Conservation (phyloP, 2,888 invertebrate species). For the Panzeria rudis region DNA sequence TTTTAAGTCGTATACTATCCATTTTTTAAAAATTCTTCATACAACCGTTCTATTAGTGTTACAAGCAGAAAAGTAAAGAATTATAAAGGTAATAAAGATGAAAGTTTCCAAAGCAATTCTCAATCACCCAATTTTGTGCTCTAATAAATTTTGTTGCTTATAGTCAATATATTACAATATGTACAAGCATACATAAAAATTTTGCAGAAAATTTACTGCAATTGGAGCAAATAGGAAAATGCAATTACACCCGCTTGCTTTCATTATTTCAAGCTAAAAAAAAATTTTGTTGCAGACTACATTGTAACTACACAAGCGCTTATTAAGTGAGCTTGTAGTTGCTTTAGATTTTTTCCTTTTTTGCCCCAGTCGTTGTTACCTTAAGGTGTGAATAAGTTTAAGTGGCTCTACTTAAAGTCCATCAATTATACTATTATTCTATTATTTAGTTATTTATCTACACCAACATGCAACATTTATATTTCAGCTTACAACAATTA, state of each 20-base stretch:
- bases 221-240: slow-evolving; percentile 51
- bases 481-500: slow-evolving; percentile 46
- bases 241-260: slow-evolving; percentile 65
- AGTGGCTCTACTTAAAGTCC: slow-evolving; percentile 72
- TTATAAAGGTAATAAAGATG: slow-evolving; percentile 56
- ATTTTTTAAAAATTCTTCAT: neutral
- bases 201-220: slow-evolving; percentile 59
- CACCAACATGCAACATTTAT: slow-evolving; percentile 58
- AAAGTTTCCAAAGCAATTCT: slow-evolving; percentile 66
- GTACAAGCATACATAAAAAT: slow-evolving; percentile 29
- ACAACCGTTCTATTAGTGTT: slow-evolving; percentile 6
- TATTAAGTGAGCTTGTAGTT: slow-evolving; percentile 4
- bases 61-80: slow-evolving; percentile 1
- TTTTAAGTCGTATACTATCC: neutral
- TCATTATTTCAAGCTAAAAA: slow-evolving; percentile 21
- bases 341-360: slow-evolving; percentile 4
- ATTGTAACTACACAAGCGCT: neutral
- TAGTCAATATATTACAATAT: slow-evolving; percentile 26
- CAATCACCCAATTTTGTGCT: slow-evolving; percentile 72
- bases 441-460: slow-evolving; percentile 73
- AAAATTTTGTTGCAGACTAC: neutral
- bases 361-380: slow-evolving; percentile 43
- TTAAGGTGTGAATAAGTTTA: slow-evolving; percentile 71
- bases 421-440: slow-evolving; percentile 73
- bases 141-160: slow-evolving; percentile 72